These are phyloP conservation scores for Molothrus aeneus DNA, from an alignment of 2,797 vertebrate genomes.

Conservation along the genomic window DNA sequence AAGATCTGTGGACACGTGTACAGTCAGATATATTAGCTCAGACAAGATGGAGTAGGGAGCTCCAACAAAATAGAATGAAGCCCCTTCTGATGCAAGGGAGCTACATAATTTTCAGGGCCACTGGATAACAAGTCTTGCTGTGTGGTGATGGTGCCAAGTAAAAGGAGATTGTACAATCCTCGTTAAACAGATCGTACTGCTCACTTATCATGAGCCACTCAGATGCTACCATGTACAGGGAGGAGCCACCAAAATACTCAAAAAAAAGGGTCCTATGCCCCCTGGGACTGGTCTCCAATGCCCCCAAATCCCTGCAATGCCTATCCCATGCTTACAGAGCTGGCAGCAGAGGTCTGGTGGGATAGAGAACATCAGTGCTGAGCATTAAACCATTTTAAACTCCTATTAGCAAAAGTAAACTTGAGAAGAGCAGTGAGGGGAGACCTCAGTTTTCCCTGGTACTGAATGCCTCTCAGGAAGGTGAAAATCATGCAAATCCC, in stretches of 20 bases:
- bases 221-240: not conserved
- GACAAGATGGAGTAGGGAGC: not conserved
- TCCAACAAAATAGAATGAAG: not conserved
- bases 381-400: not conserved
- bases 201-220: not conserved
- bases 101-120: not conserved
- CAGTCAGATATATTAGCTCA: not conserved
- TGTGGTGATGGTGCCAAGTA: not conserved
- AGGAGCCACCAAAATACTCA: not conserved
- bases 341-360: not conserved
- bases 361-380: not conserved
- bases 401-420: not conserved
- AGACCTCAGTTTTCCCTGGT: not conserved
- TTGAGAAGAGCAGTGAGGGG: not conserved
- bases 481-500: not conserved
- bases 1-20: fast-evolving
- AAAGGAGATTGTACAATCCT: not conserved
- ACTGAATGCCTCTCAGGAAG: not conserved
- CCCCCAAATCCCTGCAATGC: fast-evolving
- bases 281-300: not conserved
- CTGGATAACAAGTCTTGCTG: not conserved
- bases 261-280: not conserved
- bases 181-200: not conserved
- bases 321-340: not conserved
- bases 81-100: not conserved